Base-by-base conservation (phyloP, 2,888 invertebrate genomes). In the Hesperia comma region DNA sequence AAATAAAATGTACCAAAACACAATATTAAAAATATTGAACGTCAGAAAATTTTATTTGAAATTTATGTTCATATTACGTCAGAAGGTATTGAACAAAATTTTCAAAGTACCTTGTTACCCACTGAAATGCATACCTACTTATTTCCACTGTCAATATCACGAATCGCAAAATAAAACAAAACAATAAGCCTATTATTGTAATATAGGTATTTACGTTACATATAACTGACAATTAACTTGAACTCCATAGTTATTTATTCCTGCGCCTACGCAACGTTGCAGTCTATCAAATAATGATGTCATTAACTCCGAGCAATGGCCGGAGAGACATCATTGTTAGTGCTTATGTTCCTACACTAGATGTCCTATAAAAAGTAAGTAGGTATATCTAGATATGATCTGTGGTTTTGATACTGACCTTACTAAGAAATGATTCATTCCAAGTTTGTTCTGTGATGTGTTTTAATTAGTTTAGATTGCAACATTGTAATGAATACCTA, bases 221-320 rank as follows among this genome's bases (percentile, higher is more conserved):
- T 4, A 26, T 26, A 51, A 51, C 21, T 51, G 26, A 26, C 51
- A 51, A 51, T 51, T 51, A 51, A 51, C 51, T 51, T 26, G 51
- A 51, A 51, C 51, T 51, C 51, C 21, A 14, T 14, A 26, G 21
- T 5, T 51, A 26, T 51, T 26, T 62, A 21, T 41, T 56, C 33
- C 15, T 55, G 56, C 57, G 57, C 63, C 63, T 57, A 63, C 57
- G 63, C 63, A 63, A 15, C 40, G 21, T 46, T 46, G 37, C 61
- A 21, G 41, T 49, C 43, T 54, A 55, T 55, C 33, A 43, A 55
- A 46, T 43, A 63, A 63, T 57, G 63, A 63, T 63, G 63, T 63
- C 51, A 63, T 63, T 40, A 57, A 63, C 51, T 63, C 17, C 33
- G 40, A 32, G 57, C 57, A 56, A 63, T 21, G 46, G 49, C 15